A percentile compares a stretch with the other conserved stretches of the same genome.
phyloP scores from a whole-genome alignment of 2,888 invertebrate species.

The Oegoconia quadripuncta region DNA sequence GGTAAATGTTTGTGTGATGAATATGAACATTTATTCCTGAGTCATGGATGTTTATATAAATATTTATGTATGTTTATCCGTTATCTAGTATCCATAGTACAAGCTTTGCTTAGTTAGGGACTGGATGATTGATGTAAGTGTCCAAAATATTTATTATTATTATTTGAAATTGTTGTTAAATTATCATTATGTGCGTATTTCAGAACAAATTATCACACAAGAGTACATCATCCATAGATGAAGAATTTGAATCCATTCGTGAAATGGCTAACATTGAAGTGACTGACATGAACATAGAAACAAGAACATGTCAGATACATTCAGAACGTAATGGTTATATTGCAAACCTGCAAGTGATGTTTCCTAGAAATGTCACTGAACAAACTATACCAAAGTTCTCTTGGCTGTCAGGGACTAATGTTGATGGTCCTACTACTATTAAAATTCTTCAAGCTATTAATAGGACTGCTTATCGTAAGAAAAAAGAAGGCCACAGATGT shows the following conservation, averaged over 20 bases:
- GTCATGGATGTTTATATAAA: too few relatives aligned
- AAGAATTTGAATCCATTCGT: conserved; percentile 73
- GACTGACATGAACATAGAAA: conserved; percentile 79
- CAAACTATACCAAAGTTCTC: conserved; percentile 72
- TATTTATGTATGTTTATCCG: too few relatives aligned
- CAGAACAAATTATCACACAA: conserved; percentile 60
- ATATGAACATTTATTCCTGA: too few relatives aligned
- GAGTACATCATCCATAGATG: conserved; percentile 60
- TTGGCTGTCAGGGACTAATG: conserved; percentile 73
- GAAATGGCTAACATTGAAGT: conserved; percentile 75
- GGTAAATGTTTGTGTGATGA: too few relatives aligned
- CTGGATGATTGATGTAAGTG: too few relatives aligned
- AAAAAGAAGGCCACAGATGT: conserved; percentile 91
- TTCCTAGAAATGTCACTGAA: conserved; percentile 75
- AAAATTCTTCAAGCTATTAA: conserved; percentile 89
- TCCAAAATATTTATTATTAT: neutral
- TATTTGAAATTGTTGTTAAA: neutral
- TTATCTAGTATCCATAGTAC: too few relatives aligned
- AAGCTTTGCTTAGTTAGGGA: too few relatives aligned
- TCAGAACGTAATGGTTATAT: conserved; percentile 75
- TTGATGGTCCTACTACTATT: conserved; percentile 85
- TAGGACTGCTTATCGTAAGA: conserved; percentile 88
- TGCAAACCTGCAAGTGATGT: conserved; percentile 78
- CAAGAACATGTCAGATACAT: conserved; percentile 79
- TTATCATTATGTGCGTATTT: conserved; percentile 17